Conservation (phyloP, 1,140 invertebrate genomes). For the Diorhabda elongata region DNA sequence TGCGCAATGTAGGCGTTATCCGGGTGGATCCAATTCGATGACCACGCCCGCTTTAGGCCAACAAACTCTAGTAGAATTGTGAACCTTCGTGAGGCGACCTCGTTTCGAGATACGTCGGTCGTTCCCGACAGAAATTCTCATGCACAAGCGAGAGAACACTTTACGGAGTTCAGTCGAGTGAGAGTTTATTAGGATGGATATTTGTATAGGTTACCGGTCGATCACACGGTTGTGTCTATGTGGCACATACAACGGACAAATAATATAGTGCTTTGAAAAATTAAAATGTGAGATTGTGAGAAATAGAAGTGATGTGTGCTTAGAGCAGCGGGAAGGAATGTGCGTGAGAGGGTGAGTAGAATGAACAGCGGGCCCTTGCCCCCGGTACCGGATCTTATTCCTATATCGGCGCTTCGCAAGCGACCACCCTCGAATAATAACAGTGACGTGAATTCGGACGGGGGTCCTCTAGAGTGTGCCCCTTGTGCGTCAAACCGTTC, state of each 20-base stretch:
- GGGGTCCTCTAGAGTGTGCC: constrained; percentile 22
- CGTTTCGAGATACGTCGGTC: constrained; percentile 26
- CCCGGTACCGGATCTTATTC: constrained; percentile 46
- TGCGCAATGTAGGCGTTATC: constrained; percentile 29
- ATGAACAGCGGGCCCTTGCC: constrained; percentile 44
- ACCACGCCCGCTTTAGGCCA: constrained; percentile 30
- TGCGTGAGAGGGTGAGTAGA: constrained; percentile 30
- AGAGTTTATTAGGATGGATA: constrained; percentile 21
- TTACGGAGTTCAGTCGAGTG: constrained; percentile 31
- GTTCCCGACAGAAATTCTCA: constrained; percentile 36
- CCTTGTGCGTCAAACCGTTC: constrained; percentile 26
- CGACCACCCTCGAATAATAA: constrained; percentile 31
- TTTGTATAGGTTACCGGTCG: constrained; percentile 4
- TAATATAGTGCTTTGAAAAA: constrained; percentile 6
- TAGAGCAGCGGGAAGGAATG: constrained; percentile 17
- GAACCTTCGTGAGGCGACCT: constrained; percentile 24
- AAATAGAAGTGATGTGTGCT: constrained; percentile 16
- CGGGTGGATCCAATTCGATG: constrained; percentile 9
- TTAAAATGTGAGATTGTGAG: constrained; percentile 13
- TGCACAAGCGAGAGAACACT: constrained; percentile 32
- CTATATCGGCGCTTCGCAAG: constrained; percentile 43
- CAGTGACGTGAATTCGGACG: constrained; percentile 20
- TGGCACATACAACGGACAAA: neutral
- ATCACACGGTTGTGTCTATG: neutral
- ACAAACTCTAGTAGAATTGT: constrained; percentile 37